Evolutionary conservation across 1,140 invertebrate species (phyloP).

Genomic region (Cepaea nemoralis): DNA sequence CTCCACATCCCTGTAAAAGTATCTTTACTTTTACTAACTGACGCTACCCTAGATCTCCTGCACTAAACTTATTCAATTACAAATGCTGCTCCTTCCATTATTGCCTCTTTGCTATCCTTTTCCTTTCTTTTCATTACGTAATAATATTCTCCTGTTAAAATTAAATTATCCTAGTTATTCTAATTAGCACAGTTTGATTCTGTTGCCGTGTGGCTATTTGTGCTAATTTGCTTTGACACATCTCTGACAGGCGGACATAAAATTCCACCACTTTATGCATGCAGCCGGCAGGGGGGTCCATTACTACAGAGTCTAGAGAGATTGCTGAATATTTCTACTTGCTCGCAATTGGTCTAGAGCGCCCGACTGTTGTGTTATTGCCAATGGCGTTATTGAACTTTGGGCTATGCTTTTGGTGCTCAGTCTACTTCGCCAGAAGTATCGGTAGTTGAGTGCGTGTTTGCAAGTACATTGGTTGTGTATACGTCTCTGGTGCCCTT

Average conservation of each 20-base stretch:
- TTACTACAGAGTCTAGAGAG: neutral
- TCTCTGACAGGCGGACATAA: neutral
- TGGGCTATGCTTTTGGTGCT: too few species aligned
- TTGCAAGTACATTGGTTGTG: too few species aligned
- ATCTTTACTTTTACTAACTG: neutral
- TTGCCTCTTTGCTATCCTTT: too few species aligned
- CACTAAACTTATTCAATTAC: too few species aligned
- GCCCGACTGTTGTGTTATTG: too few species aligned
- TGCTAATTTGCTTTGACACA: neutral
- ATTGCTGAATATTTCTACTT: neutral
- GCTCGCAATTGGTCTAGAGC: too few species aligned
- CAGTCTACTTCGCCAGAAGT: too few species aligned
- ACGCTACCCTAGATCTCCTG: neutral
- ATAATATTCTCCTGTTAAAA: neutral
- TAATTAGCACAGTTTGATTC: neutral
- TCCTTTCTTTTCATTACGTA: neutral
- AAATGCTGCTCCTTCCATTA: too few species aligned
- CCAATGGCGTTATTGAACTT: too few species aligned
- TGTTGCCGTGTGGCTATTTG: neutral
- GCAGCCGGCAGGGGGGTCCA: neutral
- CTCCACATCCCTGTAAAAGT: too few species aligned
- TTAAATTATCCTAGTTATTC: neutral
- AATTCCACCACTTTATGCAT: conserved; percentile 16
- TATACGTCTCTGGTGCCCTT: too few species aligned
- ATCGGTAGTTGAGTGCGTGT: too few species aligned